phyloP scores from a whole-genome alignment of 1,140 invertebrate genomes.

The Sipha flava region DNA sequence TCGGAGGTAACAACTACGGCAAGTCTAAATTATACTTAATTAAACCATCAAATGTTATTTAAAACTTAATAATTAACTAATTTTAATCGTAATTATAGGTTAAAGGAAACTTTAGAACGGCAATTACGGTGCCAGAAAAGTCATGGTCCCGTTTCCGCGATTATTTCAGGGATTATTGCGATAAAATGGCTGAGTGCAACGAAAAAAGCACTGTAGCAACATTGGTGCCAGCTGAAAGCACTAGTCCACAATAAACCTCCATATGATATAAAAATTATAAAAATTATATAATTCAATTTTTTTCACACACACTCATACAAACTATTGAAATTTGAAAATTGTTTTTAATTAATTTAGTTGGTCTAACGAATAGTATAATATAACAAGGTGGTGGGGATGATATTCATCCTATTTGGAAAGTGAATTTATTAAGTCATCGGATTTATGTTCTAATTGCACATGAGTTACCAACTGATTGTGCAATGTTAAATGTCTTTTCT shows the following conservation, averaged over 20 bases:
- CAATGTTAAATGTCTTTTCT: slow-evolving; percentile 5
- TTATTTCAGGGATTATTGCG: slow-evolving; percentile 90
- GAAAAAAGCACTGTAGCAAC: slow-evolving; percentile 40
- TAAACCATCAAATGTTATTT: not conserved
- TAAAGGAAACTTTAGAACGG: slow-evolving; percentile 93
- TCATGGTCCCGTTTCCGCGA: slow-evolving; percentile 94
- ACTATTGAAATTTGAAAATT: slow-evolving; percentile 10
- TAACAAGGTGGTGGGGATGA: slow-evolving; percentile 27
- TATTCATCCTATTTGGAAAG: slow-evolving; percentile 11
- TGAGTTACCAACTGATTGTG: slow-evolving; percentile 25
- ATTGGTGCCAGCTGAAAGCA: not conserved
- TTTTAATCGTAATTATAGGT: slow-evolving; percentile 54
- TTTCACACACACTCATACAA: slow-evolving; percentile 14
- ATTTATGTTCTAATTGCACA: slow-evolving; percentile 22
- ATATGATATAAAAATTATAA: not conserved
- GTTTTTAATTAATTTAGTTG: slow-evolving; percentile 17
- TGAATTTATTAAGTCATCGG: slow-evolving; percentile 1
- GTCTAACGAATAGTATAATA: slow-evolving; percentile 22
- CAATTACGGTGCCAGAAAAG: slow-evolving; percentile 95
- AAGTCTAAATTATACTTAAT: slow-evolving; percentile 4
- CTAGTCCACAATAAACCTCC: slow-evolving; percentile 26
- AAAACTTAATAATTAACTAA: not conserved
- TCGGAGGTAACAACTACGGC: slow-evolving; percentile 67
- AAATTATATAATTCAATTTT: slow-evolving; percentile 9
- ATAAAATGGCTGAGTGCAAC: slow-evolving; percentile 69